Base-by-base conservation (phyloP, 2,888 invertebrate species). In the Coronaproctus castanopsis region DNA sequence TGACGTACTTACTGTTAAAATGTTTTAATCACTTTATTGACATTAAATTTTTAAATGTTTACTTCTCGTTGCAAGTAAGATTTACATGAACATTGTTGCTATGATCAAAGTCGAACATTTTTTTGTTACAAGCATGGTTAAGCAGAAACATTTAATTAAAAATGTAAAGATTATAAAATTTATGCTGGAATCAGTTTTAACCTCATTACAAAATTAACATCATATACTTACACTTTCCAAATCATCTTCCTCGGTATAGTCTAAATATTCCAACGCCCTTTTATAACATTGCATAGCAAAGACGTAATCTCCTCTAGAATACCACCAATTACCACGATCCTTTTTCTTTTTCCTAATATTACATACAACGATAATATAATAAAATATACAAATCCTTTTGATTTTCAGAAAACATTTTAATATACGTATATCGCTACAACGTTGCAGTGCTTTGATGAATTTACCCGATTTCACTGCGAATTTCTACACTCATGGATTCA, bases 311-410 rank as follows among this genome's bases (percentile, higher is more conserved):
- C 82, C 81, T 55, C 92, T 80, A 21, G 80, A 78, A 70, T 88
- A 93, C 83, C 88, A 88, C 79, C 86, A 89, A 72, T 93, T 93
- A 3, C 93, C 95, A 59, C 88, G 78, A 67, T 86, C 84, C 62
- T 89, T 80, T 69, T 88, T 89, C 61, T 76, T 75, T 66, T 82
- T 80, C 18, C 85, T 84, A 66, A 59, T 67, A 61, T 57, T 22
- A 55, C 54, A 63, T 59, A 57, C 60, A 57, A 61, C 54, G 60
- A 57, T 14, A 61, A 61, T 21, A 19, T 23, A 60, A 24, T 23
- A 24, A 51, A 18, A 57, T n/a, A n/a, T n/a, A n/a, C 23, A 1
- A 24, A 23, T 22, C 3, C 2, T 49, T 3, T 18, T 36, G 10
- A n/a, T 10, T 14, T 49, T 21, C 3, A n/a, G 21, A n/a, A 49